A percentile compares a stretch with the other conserved stretches of the same genome.
Evolutionary conservation across 2,113 vertebrate species (phyloP).

Genomic region (Boleophthalmus pectinirostris): DNA sequence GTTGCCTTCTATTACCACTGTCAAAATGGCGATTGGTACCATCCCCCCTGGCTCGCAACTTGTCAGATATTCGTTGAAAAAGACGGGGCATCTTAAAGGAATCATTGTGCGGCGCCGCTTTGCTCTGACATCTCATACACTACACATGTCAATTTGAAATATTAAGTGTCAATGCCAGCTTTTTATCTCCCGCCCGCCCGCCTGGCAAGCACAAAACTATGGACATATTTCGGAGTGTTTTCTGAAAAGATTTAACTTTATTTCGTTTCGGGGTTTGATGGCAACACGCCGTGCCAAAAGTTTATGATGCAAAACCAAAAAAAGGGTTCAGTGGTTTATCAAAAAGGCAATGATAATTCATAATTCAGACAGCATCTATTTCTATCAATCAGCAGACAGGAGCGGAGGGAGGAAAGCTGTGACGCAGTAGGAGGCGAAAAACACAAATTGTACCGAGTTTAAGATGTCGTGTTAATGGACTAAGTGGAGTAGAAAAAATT

Average conservation of each 20-base stretch:
- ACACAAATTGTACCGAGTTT: constrained; percentile 10
- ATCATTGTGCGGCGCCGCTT: constrained; percentile 15
- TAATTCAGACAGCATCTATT: constrained; percentile 31
- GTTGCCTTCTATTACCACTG: constrained; percentile 20
- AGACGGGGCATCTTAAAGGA: constrained; percentile 27
- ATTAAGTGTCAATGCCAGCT: constrained; percentile 28
- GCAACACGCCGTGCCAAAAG: constrained; percentile 2
- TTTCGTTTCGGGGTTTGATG: constrained; percentile 1
- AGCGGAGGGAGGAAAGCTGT: constrained; percentile 11
- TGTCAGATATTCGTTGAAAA: constrained; percentile 44
- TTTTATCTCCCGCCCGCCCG: constrained; percentile 2
- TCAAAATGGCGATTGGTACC: constrained; percentile 24
- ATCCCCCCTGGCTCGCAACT: constrained; percentile 32
- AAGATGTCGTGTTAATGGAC: constrained; percentile 12
- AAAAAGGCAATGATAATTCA: constrained; percentile 37
- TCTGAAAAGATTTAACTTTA: not conserved
- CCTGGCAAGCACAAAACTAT: not conserved
- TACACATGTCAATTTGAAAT: constrained; percentile 32
- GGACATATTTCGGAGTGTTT: not conserved
- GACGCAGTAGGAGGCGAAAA: constrained; percentile 18
- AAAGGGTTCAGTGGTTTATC: constrained; percentile 24
- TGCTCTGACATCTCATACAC: constrained; percentile 30
- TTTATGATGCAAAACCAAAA: constrained; percentile 25
- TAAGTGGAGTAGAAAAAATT: not conserved
- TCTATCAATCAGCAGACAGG: constrained; percentile 30